Conservation (phyloP, 2,113 vertebrate species). For the Macquaria australasica region DNA sequence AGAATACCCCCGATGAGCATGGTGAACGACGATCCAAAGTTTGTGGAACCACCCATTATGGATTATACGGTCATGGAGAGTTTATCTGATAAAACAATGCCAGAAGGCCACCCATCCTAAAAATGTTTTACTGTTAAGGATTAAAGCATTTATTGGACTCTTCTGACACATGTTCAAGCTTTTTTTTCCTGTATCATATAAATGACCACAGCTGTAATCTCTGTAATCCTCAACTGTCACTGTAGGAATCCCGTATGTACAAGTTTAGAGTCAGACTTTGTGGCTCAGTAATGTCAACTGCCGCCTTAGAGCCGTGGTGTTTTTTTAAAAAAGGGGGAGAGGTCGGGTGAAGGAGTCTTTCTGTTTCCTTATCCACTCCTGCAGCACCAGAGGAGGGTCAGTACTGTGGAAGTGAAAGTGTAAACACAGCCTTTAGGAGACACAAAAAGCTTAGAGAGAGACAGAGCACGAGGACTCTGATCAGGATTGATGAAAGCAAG, state of each 20-base stretch:
- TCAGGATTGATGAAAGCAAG: constrained; percentile 74
- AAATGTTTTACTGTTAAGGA: neutral
- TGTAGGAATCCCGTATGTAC: constrained; percentile 2
- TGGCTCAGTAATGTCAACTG: neutral
- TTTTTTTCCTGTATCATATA: constrained; percentile 21
- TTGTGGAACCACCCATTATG: constrained; percentile 16
- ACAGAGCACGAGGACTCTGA: constrained; percentile 70
- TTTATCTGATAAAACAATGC: constrained; percentile 28
- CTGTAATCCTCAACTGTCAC: constrained; percentile 14
- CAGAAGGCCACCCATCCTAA: neutral
- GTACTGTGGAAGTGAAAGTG: constrained; percentile 55
- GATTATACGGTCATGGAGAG: constrained; percentile 28
- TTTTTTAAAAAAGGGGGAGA: neutral
- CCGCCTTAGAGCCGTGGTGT: neutral
- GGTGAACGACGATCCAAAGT: constrained; percentile 1
- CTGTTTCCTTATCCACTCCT: constrained; percentile 17
- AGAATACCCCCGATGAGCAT: neutral
- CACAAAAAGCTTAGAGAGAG: constrained; percentile 51
- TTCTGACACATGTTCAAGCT: neutral
- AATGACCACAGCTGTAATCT: constrained; percentile 21
- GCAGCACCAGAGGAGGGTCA: constrained; percentile 39
- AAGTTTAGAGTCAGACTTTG: constrained; percentile 12
- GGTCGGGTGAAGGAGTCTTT: constrained; percentile 18
- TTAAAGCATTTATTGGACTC: constrained; percentile 2
- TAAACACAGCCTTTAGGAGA: constrained; percentile 68